Evolutionary conservation across 2,797 vertebrate species (phyloP), one percentile per base, ranked within the genome.

Genomic region (Anniella stebbinsi): DNA sequence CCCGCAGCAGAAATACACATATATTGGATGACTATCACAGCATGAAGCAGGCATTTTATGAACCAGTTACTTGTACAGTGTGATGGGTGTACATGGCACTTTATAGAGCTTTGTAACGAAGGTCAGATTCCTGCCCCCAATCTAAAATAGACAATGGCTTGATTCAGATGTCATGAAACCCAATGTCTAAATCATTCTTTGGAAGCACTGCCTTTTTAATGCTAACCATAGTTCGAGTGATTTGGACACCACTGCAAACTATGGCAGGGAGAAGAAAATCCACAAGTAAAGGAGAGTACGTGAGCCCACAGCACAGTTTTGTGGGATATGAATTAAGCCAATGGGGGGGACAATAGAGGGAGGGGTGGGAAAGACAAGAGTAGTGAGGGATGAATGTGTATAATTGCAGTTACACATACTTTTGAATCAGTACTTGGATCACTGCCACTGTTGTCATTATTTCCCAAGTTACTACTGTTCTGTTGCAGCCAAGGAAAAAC

Each of bases 391-490:
- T 60, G 8, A 28, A 81, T 33, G 36, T 60, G 11, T 54, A 21
- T 10, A 57, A 60, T 12, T 60, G 48, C n/a, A 72, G 25, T 30
- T 69, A 30, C 28, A 82, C 57, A 45, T 21, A 60, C 41, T 51
- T 87, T 69, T 72, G 67, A 88, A 66, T 8, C 36, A 15, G 28
- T 66, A 83, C 36, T 48, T 88, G 80, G 38, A 88, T 51, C 54
- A 45, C 28, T 75, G 54, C 54, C 69, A 72, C 17, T 73, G 38
- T 88, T 81, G 48, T 73, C 51, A 73, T 81, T 88, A 75, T 28
- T 45, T 54, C 30, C 23, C 54, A 88, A 82, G 36, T 88, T 88
- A 60, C 78, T 73, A 82, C 33, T 83, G 80, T n/a, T 80, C 28
- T 83, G 51, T 18, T 41, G 23, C 45, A 88, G 82, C 38, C 45